Evolutionary conservation across 2,113 vertebrate species (phyloP).

Genomic region (Pungitius pungitius): DNA sequence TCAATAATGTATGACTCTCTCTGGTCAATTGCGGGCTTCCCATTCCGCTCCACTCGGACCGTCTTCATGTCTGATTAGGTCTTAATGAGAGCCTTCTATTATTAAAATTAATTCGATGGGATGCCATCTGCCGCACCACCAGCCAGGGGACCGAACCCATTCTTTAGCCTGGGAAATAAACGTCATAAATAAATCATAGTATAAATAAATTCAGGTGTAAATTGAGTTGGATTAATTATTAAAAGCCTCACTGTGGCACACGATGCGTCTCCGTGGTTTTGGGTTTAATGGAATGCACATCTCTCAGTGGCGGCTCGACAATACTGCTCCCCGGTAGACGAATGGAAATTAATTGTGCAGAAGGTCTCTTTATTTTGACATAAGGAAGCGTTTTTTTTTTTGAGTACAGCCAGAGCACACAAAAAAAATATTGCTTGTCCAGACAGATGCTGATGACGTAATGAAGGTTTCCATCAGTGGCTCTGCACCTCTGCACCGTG

Average conservation of each 20-base stretch:
- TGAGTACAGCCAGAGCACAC: too few relatives aligned
- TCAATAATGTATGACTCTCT: constrained; percentile 82
- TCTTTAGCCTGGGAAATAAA: constrained; percentile 59
- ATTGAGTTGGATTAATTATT: constrained; percentile 83
- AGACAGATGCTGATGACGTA: too few relatives aligned
- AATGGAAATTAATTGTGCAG: constrained; percentile 54
- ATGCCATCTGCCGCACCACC: constrained; percentile 60
- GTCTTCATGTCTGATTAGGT: constrained; percentile 81
- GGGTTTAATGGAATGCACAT: constrained; percentile 64
- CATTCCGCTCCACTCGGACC: constrained; percentile 63
- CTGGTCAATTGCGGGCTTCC: constrained; percentile 67
- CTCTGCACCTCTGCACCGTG: not conserved
- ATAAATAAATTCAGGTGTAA: constrained; percentile 79
- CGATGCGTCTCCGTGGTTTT: constrained; percentile 52
- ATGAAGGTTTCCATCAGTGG: too few relatives aligned
- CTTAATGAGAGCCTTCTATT: constrained; percentile 84
- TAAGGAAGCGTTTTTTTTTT: not conserved
- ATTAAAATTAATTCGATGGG: constrained; percentile 83
- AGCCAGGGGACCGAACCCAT: constrained; percentile 45
- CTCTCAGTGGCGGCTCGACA: constrained; percentile 53
- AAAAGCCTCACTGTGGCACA: constrained; percentile 53
- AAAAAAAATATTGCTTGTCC: too few relatives aligned
- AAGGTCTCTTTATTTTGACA: constrained; percentile 28
- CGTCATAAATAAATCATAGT: constrained; percentile 75
- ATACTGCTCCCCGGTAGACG: constrained; percentile 29